These are phyloP conservation scores for Monomorium pharaonis DNA, from an alignment of 1,140 invertebrate species.

Conservation along the genomic window DNA sequence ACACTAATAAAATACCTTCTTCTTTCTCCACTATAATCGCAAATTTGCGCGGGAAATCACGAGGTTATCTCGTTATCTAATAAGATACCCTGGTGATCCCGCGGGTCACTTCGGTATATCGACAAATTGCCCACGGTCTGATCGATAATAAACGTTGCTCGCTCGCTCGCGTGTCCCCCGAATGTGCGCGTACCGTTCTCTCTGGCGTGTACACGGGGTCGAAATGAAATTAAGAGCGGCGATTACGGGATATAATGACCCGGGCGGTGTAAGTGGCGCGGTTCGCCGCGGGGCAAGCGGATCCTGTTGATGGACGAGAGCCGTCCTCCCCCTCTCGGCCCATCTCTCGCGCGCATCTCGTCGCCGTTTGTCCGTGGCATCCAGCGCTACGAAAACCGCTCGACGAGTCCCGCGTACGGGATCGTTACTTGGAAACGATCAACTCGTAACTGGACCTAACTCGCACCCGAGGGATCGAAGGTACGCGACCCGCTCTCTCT, in stretches of 20 bases:
- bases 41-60: background rate
- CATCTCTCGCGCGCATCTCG: constrained; percentile 4
- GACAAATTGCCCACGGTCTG: background rate
- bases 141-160: constrained; percentile 1
- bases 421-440: constrained; percentile 53
- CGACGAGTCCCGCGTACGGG: background rate
- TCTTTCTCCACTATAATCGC: no score
- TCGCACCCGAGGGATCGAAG: constrained; percentile 22
- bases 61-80: background rate
- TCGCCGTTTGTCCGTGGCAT: constrained; percentile 10
- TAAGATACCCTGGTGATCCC: background rate
- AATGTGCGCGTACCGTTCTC: constrained; percentile 36
- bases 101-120: background rate
- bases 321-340: background rate
- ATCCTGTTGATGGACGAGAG: constrained; percentile 23
- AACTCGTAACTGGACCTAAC: constrained; percentile 51
- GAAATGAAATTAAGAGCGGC: constrained; percentile 56
- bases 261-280: constrained; percentile 37
- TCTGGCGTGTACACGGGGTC: background rate
- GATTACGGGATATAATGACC: constrained; percentile 54
- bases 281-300: constrained; percentile 18
- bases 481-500: constrained; percentile 17
- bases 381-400: background rate
- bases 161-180: background rate
- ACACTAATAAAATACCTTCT: no score